Percentiles rank a stretch among this genome's conserved stretches.
Evolutionary conservation across 2,888 invertebrate species (phyloP).

Genomic region (Pachliopta kotzebuea): DNA sequence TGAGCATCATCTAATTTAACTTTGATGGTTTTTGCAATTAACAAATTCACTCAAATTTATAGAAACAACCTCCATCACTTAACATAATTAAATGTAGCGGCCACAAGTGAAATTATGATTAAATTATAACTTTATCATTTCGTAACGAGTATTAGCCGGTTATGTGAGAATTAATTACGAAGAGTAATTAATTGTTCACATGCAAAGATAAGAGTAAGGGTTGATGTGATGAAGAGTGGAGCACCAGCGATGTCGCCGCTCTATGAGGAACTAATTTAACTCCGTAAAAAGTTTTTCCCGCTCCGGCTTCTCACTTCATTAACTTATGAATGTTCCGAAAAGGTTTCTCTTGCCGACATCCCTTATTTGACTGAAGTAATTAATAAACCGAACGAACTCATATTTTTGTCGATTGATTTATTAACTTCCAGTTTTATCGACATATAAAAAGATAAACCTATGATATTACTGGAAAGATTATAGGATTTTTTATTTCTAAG

Average conservation of each 20-base stretch:
- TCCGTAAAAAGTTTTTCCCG: constrained; percentile 46
- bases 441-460: too few species aligned
- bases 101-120: constrained; percentile 45
- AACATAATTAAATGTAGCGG: constrained; percentile 20
- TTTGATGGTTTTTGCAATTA: not conserved
- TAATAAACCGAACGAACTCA: constrained; percentile 8
- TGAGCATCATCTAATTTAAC: too few species aligned
- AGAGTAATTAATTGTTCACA: constrained; percentile 66
- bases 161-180: constrained; percentile 62
- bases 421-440: not conserved
- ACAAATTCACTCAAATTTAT: not conserved
- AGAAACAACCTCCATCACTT: not conserved
- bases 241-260: constrained; percentile 45
- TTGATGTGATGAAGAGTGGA: constrained; percentile 46
- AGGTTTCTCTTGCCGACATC: constrained; percentile 8
- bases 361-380: constrained; percentile 4
- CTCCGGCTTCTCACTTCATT: constrained; percentile 30
- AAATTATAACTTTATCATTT: constrained; percentile 56
- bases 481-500: too few species aligned
- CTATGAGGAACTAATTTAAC: constrained; percentile 64
- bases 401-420: not conserved
- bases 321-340: constrained; percentile 23
- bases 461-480: too few species aligned
- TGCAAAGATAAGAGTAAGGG: constrained; percentile 56
- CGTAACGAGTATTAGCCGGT: constrained; percentile 47